phyloP scores from a whole-genome alignment of 2,113 vertebrate species.

The Oryzias curvinotus region DNA sequence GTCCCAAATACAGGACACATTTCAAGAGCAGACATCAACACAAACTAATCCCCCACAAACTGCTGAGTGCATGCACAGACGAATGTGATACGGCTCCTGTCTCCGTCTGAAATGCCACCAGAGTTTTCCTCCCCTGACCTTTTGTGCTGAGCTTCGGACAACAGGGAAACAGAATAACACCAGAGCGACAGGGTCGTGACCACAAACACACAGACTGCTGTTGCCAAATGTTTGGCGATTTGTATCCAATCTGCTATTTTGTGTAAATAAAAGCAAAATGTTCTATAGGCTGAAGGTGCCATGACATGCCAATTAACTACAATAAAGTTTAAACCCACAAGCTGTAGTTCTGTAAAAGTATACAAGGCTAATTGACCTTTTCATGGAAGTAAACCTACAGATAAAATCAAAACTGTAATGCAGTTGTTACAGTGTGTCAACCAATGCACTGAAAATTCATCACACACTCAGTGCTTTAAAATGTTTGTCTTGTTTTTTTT shows the following conservation, averaged over 20 bases:
- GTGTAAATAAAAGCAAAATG: background rate
- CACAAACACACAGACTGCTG: slow-evolving; percentile 29
- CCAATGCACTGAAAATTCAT: no score
- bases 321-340: no score
- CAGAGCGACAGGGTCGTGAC: slow-evolving; percentile 44
- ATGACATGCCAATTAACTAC: no score
- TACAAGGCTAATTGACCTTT: no score
- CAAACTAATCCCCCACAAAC: slow-evolving; percentile 2
- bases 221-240: slow-evolving; percentile 18
- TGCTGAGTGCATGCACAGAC: slow-evolving; percentile 10
- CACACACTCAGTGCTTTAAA: no score
- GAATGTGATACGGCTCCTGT: slow-evolving; percentile 13
- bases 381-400: no score
- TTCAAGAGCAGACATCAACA: background rate
- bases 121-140: slow-evolving; percentile 58
- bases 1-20: background rate
- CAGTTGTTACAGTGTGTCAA: no score
- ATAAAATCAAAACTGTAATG: no score
- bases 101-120: slow-evolving; percentile 48
- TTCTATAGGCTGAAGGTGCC: background rate
- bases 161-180: slow-evolving; percentile 64
- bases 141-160: slow-evolving; percentile 55
- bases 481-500: no score
- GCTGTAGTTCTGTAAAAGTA: no score
- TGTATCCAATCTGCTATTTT: slow-evolving; percentile 11